phyloP scores from a whole-genome alignment of 2,888 invertebrate genomes.

The Drosophila monieri region DNA sequence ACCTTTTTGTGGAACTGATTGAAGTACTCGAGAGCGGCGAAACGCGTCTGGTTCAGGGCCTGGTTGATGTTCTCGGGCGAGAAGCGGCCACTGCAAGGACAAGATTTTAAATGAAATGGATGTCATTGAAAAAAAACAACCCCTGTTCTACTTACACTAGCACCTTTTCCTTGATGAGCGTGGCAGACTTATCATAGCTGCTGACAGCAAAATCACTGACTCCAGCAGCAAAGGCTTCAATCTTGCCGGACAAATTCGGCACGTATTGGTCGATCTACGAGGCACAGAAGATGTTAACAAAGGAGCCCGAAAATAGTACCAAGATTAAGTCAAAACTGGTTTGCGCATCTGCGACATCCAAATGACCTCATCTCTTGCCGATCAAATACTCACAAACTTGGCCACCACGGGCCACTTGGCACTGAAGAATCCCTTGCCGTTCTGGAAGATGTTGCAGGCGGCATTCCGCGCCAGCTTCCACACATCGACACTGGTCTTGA shows the following conservation, averaged over 20 bases:
- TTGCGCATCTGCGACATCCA: constrained; percentile 10
- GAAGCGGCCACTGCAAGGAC: constrained; percentile 87
- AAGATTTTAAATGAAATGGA: constrained; percentile 75
- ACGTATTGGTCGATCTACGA: constrained; percentile 88
- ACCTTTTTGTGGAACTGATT: constrained; percentile 92
- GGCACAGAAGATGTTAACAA: constrained; percentile 23
- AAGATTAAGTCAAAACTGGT: constrained; percentile 34
- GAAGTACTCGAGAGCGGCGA: constrained; percentile 88
- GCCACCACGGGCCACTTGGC: constrained; percentile 85
- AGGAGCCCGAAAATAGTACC: not conserved
- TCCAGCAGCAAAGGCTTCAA: constrained; percentile 85
- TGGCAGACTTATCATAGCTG: constrained; percentile 85
- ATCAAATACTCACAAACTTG: constrained; percentile 85
- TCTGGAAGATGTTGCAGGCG: constrained; percentile 84
- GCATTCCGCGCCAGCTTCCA: constrained; percentile 85
- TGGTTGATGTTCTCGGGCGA: constrained; percentile 91
- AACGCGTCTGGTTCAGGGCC: constrained; percentile 89
- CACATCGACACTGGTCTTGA: constrained; percentile 86
- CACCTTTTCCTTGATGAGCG: constrained; percentile 89
- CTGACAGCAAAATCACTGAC: constrained; percentile 84
- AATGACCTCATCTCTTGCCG: constrained; percentile 42
- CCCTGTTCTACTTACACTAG: constrained; percentile 89
- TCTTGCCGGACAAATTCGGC: constrained; percentile 88
- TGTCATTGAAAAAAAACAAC: not conserved
- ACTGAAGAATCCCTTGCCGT: constrained; percentile 85